These are phyloP conservation scores for Stigmatopora nigra DNA, from an alignment of 2,113 vertebrate genomes.

Conservation along the genomic window DNA sequence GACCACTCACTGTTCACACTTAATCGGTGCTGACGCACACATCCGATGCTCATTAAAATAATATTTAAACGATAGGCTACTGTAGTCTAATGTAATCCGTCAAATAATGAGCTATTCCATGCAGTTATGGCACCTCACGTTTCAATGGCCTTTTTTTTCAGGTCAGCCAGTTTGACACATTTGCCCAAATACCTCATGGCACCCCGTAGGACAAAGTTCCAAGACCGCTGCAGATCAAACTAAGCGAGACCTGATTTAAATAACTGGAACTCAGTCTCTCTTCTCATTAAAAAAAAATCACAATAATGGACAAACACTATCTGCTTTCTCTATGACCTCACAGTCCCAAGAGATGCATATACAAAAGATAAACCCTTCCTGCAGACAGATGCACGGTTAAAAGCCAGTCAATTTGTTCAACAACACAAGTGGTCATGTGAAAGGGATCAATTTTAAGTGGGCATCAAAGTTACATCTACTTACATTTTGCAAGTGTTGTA, in stretches of 20 bases:
- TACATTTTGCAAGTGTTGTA: constrained; percentile 38
- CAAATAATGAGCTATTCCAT: constrained; percentile 2
- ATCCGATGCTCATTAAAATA: constrained; percentile 3
- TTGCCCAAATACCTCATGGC: constrained; percentile 8
- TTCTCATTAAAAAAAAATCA: constrained; percentile 24
- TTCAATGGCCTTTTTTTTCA: constrained; percentile 1
- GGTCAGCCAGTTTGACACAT: constrained; percentile 12
- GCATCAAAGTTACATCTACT: constrained; percentile 39
- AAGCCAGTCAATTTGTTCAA: constrained; percentile 22
- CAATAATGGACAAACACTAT: constrained; percentile 23
- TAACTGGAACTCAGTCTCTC: constrained; percentile 9
- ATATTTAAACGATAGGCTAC: background rate
- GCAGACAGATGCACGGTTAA: constrained; percentile 25
- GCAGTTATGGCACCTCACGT: background rate
- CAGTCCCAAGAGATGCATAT: constrained; percentile 8
- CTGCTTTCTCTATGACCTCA: constrained; percentile 11
- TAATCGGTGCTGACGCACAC: background rate
- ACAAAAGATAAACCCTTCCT: background rate
- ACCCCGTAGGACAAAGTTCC: constrained; percentile 17
- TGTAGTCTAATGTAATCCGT: background rate
- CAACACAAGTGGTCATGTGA: constrained; percentile 26
- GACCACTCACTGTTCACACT: background rate
- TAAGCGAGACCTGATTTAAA: constrained; percentile 29
- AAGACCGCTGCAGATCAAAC: constrained; percentile 9
- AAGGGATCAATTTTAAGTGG: constrained; percentile 31